Evolutionary conservation across 2,888 invertebrate genomes (phyloP), one percentile per base, ranked within the genome.

Genomic region (Drosophila emarginata): DNA sequence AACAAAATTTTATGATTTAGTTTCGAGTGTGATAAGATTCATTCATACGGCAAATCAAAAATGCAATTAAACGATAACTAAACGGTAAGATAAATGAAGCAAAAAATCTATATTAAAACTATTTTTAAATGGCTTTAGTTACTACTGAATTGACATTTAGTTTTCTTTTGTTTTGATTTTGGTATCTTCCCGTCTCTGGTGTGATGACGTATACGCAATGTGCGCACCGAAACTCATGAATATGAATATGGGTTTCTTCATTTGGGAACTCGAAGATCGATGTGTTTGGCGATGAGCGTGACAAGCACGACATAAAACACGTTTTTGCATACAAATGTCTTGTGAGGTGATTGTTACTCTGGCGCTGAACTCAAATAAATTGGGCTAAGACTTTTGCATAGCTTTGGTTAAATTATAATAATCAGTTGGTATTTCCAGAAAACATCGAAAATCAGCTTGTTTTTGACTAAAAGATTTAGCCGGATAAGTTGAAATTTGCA

Each of bases 241-340:
- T 54, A 54, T 45, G 18, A 45, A 21, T 45, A 45, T 45, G 12
- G 6, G 18, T 12, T 36, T 18, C 21, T 36, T 54, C 11, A 54
- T n/a, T 57, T 39, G 14, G 21, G 9, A 52, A 26, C 26, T n/a
- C 36, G 7, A 18, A 32, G 18, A 21, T 36, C 36, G 18, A 36
- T 71, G 65, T 70, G 18, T 77, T 69, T 73, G 79, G 75, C 50
- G 66, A 64, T 23, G 63, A 51, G 64, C 71, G 68, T 73, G 72
- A 70, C 78, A 76, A 76, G 78, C 74, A 71, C 78, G 57, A 37
- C 68, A 63, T 64, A 73, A 73, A 82, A 85, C 81, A 82, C 80
- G 86, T 82, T 82, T 82, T 80, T 80, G 78, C 69, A 85, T 85
- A 67, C 68, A 64, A 82, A 82, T 82, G 63, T 67, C 36, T 52